A percentile compares a stretch with the other conserved stretches of the same genome.
These are phyloP conservation scores for Antheraea mylitta DNA, from an alignment of 1,140 invertebrate species.

Conservation along the genomic window DNA sequence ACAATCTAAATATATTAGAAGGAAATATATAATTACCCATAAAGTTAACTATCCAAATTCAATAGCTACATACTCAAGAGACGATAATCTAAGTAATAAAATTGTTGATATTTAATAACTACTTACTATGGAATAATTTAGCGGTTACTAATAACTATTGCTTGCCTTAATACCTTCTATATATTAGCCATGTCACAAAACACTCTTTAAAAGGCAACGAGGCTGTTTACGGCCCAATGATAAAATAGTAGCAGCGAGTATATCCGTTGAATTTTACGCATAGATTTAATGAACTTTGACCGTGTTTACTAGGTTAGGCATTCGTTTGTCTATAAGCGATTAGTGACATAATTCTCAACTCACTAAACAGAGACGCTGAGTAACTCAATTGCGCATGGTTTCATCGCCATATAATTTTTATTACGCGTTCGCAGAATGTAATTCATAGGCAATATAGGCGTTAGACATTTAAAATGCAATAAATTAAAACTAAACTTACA, in stretches of 20 bases:
- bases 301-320: neutral
- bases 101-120: no score
- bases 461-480: conserved; percentile 5
- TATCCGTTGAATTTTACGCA: neutral
- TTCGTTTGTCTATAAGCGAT: neutral
- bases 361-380: neutral
- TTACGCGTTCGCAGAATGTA: neutral
- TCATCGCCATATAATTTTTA: neutral
- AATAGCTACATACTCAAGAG: no score
- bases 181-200: no score
- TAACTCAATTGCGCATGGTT: neutral
- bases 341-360: neutral
- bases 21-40: no score
- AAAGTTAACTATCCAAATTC: no score
- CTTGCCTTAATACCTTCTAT: neutral
- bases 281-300: neutral
- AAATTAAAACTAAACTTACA: neutral
- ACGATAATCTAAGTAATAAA: no score
- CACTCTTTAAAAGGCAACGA: neutral
- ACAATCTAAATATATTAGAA: no score
- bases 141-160: neutral
- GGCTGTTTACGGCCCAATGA: neutral
- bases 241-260: neutral
- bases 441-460: neutral
- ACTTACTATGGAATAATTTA: neutral